Evolutionary conservation across 23 tunicate genomes (phyloP).

Genomic region (Halocynthia roretzi): DNA sequence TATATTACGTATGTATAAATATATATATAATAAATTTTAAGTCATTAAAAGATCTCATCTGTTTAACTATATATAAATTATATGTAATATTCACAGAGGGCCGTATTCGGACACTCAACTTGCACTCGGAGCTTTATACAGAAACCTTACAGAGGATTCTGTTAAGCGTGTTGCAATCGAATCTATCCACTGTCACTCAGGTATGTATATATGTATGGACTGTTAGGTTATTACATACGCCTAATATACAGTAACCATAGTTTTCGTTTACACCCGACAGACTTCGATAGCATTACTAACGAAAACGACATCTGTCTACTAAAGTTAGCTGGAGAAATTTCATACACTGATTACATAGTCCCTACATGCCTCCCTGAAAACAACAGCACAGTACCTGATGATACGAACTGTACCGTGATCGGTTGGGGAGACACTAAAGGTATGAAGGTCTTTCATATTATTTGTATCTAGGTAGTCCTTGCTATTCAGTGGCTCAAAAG

Average conservation of each 20-base stretch:
- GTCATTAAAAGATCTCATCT: no score
- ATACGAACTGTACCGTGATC: neutral
- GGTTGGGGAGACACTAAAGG: constrained; percentile 9
- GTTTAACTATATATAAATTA: no score
- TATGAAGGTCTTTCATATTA: neutral
- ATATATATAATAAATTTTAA: no score
- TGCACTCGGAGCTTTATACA: neutral
- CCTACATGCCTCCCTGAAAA: neutral
- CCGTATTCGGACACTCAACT: neutral
- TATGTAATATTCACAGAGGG: no score
- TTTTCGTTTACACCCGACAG: neutral
- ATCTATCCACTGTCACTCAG: neutral
- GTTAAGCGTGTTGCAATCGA: no score
- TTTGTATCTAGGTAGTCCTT: no score
- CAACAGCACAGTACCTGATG: neutral
- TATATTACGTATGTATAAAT: no score
- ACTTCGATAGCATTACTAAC: neutral
- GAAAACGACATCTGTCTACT: constrained; percentile 13
- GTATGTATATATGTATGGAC: neutral
- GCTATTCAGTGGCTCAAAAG: neutral
- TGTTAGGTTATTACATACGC: neutral
- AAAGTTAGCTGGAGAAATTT: neutral
- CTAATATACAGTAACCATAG: no score
- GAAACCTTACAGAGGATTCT: neutral
- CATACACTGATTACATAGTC: neutral